phyloP scores from a whole-genome alignment of 2,113 vertebrate genomes.

The Zapornia atra region DNA sequence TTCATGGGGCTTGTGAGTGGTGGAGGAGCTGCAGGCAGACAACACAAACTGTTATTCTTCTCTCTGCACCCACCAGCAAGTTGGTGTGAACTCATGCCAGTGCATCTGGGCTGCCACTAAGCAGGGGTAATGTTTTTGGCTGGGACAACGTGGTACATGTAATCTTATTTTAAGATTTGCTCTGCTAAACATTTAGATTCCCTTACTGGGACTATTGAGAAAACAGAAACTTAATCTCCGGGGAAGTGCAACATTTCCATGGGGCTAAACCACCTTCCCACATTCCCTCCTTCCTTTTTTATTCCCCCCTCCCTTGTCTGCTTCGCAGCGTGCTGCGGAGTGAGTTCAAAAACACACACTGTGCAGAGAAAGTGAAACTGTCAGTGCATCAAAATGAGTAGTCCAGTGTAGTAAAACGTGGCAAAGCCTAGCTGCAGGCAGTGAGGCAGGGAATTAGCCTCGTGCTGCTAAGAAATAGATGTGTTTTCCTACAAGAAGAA shows the following conservation, averaged over 20 bases:
- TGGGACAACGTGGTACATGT: neutral
- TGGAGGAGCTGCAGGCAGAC: neutral
- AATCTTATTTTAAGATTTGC: neutral
- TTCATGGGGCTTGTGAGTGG: neutral
- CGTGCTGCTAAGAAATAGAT: neutral
- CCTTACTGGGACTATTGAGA: neutral
- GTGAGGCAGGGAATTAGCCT: neutral
- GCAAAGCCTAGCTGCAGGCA: neutral
- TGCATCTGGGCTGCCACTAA: neutral
- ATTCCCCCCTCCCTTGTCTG: neutral
- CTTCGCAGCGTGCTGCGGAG: neutral
- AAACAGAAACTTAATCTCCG: conserved; percentile 21
- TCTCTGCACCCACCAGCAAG: neutral
- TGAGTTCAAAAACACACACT: neutral
- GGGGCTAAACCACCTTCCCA: neutral
- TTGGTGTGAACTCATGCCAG: neutral
- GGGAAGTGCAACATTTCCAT: neutral
- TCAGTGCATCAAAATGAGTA: neutral
- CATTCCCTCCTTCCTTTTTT: neutral
- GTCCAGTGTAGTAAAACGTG: neutral
- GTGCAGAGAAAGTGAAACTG: conserved; percentile 28
- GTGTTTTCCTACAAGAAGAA: neutral
- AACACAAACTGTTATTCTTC: neutral
- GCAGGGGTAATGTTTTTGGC: neutral
- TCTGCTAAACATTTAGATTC: neutral